These are phyloP conservation scores for Crenichthys baileyi DNA, from an alignment of 2,797 vertebrate species.

Conservation along the genomic window DNA sequence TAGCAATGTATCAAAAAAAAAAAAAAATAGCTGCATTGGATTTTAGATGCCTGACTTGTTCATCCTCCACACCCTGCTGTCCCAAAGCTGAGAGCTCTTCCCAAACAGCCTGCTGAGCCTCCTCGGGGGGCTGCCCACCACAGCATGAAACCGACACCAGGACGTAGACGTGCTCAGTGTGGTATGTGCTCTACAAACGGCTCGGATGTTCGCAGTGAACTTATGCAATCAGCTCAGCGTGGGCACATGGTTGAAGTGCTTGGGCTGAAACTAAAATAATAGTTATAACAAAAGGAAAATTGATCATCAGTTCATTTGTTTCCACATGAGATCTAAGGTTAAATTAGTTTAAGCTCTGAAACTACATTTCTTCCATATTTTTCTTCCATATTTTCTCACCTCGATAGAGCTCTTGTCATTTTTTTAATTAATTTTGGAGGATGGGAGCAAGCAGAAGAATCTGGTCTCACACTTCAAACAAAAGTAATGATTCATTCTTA, in stretches of 20 bases:
- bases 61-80: neutral
- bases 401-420: neutral
- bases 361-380: neutral
- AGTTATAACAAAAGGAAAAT: neutral
- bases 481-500: neutral
- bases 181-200: neutral
- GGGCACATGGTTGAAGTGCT: neutral
- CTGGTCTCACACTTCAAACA: neutral
- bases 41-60: neutral
- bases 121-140: neutral
- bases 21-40: neutral
- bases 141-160: slow-evolving; percentile 15
- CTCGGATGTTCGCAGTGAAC: neutral
- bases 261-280: neutral
- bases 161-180: neutral
- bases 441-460: neutral
- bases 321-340: neutral
- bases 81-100: neutral
- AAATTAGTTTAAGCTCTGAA: neutral
- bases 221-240: neutral
- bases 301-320: neutral
- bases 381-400: neutral
- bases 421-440: neutral
- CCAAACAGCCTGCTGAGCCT: neutral
- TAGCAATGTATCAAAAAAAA: too few species aligned